phyloP scores from a whole-genome alignment of 1,140 invertebrate genomes.

The Drosophila kanapiae region DNA sequence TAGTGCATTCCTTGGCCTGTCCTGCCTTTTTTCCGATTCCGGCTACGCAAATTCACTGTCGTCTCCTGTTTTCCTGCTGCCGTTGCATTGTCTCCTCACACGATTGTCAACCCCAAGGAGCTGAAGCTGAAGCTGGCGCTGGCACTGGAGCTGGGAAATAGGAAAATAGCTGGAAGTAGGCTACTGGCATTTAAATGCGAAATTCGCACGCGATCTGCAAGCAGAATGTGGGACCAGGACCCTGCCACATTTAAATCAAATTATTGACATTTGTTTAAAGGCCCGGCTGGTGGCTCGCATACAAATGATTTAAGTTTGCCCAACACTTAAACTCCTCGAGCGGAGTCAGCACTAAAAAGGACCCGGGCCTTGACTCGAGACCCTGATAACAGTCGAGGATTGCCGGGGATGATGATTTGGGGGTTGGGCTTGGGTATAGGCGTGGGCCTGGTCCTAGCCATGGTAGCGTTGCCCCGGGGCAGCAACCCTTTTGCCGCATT shows the following conservation, averaged over 20 bases:
- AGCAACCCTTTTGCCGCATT: constrained; percentile 77
- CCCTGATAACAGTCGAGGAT: constrained; percentile 57
- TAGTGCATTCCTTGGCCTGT: constrained; percentile 59
- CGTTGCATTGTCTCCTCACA: constrained; percentile 72
- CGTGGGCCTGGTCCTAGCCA: not conserved
- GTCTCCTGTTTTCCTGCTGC: constrained; percentile 19
- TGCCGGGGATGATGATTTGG: constrained; percentile 8
- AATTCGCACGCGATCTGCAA: constrained; percentile 78
- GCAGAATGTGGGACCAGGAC: constrained; percentile 41
- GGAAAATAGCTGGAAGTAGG: constrained; percentile 57
- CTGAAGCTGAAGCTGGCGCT: not conserved
- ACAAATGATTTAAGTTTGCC: constrained; percentile 73
- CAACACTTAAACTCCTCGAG: constrained; percentile 59
- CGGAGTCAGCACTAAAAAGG: constrained; percentile 75
- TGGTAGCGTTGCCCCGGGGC: constrained; percentile 48
- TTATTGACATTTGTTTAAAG: constrained; percentile 84
- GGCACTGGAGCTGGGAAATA: constrained; percentile 38
- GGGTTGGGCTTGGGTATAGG: not conserved
- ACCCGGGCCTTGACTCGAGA: constrained; percentile 37
- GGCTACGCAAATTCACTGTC: constrained; percentile 66
- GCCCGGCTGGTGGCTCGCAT: constrained; percentile 66
- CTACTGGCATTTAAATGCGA: constrained; percentile 83
- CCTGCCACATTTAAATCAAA: constrained; percentile 81
- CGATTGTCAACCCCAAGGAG: constrained; percentile 70
- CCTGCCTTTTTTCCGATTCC: constrained; percentile 63